Base-by-base conservation (phyloP, 2,797 vertebrate genomes). In the Lerista edwardsae region DNA sequence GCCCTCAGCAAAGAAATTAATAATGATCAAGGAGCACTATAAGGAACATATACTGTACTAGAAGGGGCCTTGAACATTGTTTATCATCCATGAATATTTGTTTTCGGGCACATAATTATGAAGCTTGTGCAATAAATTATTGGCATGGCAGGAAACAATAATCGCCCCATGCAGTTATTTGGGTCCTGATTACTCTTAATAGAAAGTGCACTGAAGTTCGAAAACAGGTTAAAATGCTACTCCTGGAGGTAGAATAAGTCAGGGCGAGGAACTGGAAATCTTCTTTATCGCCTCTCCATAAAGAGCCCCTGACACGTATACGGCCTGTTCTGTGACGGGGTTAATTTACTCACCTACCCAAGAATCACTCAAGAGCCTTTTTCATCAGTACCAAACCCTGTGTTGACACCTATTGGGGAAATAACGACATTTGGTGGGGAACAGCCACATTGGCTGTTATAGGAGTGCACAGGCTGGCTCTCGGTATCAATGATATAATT, bases 291-390 rank as follows among this genome's bases (percentile, higher is more conserved):
- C 44, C 79, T 83, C 78, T 76, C 34, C 62, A 51, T 90, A 86
- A 89, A 89, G 78, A 79, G 47, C 34, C 41, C 39, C 62, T 85
- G 82, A 84, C 55, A 90, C 88, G 81, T 87, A 83, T 74, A 86
- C 0, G 0, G 75, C 47, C 79, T n/a, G 7, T 79, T 34, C 41
- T 15, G 67, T 72, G 73, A 85, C 9, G 55, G 29, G 34, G 67
- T 29, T 84, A 81, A 61, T 72, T 86, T 85, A 82, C 77, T 82
- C 86, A 41, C n/a, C 44, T 76, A 82, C 75, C 67, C 31, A 84
- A 59, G 59, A 72, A 14, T 8, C 29, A 69, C 11, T 25, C 67
- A 72, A 68, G 73, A 71, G 71, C 34, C 68, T 6, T 69, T 79
- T 85, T 41, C 15, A 83, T 72, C 34, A 74, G 31, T 69, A 34